These are phyloP conservation scores for Eupristina koningsbergeri DNA, from an alignment of 1,140 invertebrate genomes.

Conservation along the genomic window DNA sequence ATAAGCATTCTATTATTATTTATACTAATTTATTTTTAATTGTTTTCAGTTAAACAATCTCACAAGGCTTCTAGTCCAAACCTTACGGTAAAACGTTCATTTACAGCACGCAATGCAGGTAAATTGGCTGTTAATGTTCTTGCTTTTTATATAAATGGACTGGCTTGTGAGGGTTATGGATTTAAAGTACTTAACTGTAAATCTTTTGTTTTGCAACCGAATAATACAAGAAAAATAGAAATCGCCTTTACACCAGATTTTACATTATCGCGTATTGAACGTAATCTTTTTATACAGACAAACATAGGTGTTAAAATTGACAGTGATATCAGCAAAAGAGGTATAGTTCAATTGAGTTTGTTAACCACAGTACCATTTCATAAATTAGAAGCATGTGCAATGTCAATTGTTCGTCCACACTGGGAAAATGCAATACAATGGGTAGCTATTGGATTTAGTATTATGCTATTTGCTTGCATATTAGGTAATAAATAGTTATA, in stretches of 20 bases:
- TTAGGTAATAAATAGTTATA: slow-evolving; percentile 32
- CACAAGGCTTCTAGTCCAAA: slow-evolving; percentile 71
- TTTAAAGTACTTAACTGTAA: slow-evolving; percentile 89
- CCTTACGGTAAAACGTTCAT: slow-evolving; percentile 86
- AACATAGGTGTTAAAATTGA: slow-evolving; percentile 68
- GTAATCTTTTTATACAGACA: slow-evolving; percentile 77
- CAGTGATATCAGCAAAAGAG: slow-evolving; percentile 18
- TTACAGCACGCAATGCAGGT: slow-evolving; percentile 91
- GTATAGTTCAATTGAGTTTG: slow-evolving; percentile 74
- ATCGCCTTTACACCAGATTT: slow-evolving; percentile 96
- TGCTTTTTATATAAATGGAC: slow-evolving; percentile 83
- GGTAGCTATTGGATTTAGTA: slow-evolving; percentile 77
- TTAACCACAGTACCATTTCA: slow-evolving; percentile 86
- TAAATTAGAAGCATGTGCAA: slow-evolving; percentile 82
- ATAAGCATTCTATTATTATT: background rate
- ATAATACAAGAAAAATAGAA: slow-evolving; percentile 88
- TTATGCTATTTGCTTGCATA: slow-evolving; percentile 78
- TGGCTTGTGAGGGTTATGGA: slow-evolving; percentile 88
- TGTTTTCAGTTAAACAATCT: background rate
- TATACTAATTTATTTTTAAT: background rate
- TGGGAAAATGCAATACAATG: slow-evolving; percentile 88
- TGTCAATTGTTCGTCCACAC: slow-evolving; percentile 81
- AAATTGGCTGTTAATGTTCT: slow-evolving; percentile 85
- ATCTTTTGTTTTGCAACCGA: slow-evolving; percentile 86
- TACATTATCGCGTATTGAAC: slow-evolving; percentile 85